Evolutionary conservation across 2,797 vertebrate genomes (phyloP).

Genomic region (Rhodeus uyekii): DNA sequence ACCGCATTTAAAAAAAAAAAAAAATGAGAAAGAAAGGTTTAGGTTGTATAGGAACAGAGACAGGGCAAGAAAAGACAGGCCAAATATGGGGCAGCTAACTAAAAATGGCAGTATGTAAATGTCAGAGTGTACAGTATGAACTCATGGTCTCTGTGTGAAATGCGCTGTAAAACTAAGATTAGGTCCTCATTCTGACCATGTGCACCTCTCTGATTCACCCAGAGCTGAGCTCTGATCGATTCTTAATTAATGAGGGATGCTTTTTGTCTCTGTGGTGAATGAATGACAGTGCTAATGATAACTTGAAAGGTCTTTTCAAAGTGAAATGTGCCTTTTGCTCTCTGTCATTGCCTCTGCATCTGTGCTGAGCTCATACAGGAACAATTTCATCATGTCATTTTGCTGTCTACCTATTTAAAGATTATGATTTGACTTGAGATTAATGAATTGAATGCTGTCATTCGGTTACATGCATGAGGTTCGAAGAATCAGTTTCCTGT

Average conservation of each 20-base stretch:
- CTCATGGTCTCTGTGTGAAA: constrained; percentile 8
- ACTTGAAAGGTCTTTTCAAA: constrained; percentile 15
- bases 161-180: constrained; percentile 12
- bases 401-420: constrained; percentile 22
- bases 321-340: not conserved
- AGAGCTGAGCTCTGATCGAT: constrained; percentile 42
- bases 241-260: constrained; percentile 38
- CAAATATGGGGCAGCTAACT: constrained; percentile 20
- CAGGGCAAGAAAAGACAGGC: not conserved
- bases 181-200: constrained; percentile 1
- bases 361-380: not conserved
- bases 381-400: not conserved
- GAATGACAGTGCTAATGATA: constrained; percentile 3
- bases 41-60: constrained; percentile 7
- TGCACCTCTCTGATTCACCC: constrained; percentile 12
- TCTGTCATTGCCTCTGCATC: not conserved
- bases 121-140: constrained; percentile 10
- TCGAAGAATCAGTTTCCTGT: constrained; percentile 16
- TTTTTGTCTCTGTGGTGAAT: not conserved
- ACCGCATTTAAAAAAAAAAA: too few relatives aligned
- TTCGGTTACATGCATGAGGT: not conserved
- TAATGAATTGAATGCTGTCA: constrained; percentile 21
- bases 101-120: constrained; percentile 11
- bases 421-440: not conserved
- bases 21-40: constrained; percentile 6